A percentile compares a stretch with the other conserved stretches of the same genome.
These are phyloP conservation scores for Zaprionus nigranus DNA, from an alignment of 1,140 invertebrate species.

Conservation along the genomic window DNA sequence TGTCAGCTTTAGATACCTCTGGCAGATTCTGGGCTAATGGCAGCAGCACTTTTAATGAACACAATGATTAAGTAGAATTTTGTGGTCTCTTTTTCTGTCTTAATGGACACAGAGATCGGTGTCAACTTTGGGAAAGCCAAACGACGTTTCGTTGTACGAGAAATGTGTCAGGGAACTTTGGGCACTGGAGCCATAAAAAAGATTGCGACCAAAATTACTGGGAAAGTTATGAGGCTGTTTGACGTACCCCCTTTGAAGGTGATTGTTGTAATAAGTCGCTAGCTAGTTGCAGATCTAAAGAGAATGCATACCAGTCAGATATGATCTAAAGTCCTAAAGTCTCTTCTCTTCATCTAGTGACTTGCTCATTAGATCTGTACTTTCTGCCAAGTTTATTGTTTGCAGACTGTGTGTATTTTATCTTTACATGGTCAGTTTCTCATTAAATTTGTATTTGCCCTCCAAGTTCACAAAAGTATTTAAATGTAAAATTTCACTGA, in stretches of 20 bases:
- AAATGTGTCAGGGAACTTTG: constrained; percentile 44
- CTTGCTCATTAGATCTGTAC: not conserved
- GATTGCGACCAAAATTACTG: constrained; percentile 13
- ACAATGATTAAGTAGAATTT: constrained; percentile 63
- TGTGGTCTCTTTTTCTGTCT: constrained; percentile 49
- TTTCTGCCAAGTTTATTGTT: not conserved
- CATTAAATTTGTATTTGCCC: not conserved
- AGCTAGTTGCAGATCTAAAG: not conserved
- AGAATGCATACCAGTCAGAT: not conserved
- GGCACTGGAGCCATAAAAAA: constrained; percentile 21
- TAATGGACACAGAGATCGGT: constrained; percentile 57
- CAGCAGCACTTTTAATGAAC: constrained; percentile 76
- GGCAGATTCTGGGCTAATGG: constrained; percentile 71
- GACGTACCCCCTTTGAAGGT: not conserved
- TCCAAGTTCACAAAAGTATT: not conserved
- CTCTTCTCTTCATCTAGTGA: not conserved
- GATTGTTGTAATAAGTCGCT: not conserved
- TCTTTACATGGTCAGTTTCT: not conserved
- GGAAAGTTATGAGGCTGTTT: constrained; percentile 10
- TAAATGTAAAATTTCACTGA: not conserved
- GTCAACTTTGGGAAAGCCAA: constrained; percentile 59
- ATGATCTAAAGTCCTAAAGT: not conserved
- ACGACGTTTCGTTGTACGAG: constrained; percentile 11
- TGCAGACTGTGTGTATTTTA: not conserved
- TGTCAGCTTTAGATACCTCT: not conserved